These are phyloP conservation scores for Brachionus asplanchnoidis DNA, from an alignment of 1,140 invertebrate species.

Conservation along the genomic window DNA sequence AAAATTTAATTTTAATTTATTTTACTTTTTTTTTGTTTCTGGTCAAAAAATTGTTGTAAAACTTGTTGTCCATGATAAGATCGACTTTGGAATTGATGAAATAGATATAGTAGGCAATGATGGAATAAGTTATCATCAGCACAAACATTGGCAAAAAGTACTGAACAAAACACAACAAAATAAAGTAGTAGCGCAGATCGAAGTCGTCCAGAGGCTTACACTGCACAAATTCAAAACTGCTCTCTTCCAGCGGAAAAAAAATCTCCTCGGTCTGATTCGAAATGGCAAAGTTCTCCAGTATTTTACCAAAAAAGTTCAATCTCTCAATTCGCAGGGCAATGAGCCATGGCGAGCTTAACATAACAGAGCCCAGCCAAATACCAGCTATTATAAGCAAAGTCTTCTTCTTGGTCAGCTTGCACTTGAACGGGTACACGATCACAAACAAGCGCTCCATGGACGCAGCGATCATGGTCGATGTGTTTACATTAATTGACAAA, in stretches of 20 bases:
- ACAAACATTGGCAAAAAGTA: constrained; percentile 33
- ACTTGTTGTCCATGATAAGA: constrained; percentile 10
- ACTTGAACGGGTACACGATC: constrained; percentile 25
- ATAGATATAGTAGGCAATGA: constrained; percentile 33
- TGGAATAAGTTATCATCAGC: background rate
- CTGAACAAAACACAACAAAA: background rate
- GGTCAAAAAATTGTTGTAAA: constrained; percentile 13
- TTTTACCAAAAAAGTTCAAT: background rate
- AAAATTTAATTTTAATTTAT: background rate
- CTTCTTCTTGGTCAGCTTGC: background rate
- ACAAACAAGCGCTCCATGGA: constrained; percentile 25
- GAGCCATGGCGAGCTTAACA: constrained; percentile 7
- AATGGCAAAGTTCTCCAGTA: background rate
- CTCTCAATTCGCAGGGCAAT: background rate
- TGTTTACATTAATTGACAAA: constrained; percentile 33
- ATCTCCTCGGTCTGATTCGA: background rate
- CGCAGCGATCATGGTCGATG: constrained; percentile 29
- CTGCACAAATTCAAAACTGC: background rate
- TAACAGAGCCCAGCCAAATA: background rate
- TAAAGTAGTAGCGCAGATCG: background rate
- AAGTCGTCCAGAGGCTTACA: background rate
- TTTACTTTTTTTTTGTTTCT: constrained; percentile 32
- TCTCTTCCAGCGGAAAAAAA: background rate
- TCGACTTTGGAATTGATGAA: constrained; percentile 7
- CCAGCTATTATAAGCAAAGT: background rate